Conservation (phyloP, 2,797 vertebrate genomes). For the Poecilia gillii region DNA sequence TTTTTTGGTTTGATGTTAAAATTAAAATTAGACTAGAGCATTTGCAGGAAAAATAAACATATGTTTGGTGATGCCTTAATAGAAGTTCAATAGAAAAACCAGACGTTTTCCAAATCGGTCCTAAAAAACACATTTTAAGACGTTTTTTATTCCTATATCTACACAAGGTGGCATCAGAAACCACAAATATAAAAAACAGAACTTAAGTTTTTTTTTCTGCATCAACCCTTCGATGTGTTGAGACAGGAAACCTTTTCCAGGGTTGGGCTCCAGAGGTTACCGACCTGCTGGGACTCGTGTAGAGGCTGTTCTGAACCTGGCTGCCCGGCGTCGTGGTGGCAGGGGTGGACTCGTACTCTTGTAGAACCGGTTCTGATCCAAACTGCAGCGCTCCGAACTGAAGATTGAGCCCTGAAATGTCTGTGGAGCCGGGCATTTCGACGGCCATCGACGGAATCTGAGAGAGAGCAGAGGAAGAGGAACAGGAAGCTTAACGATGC, state of each 20-base stretch:
- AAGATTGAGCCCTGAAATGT: conserved; percentile 95
- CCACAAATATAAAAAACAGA: not conserved
- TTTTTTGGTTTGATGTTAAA: conserved; percentile 3
- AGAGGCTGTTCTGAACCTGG: conserved; percentile 91
- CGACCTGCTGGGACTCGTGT: conserved; percentile 92
- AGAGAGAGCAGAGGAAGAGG: not conserved
- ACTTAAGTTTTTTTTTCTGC: not conserved
- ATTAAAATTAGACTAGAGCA: not conserved
- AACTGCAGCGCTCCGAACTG: conserved; percentile 98
- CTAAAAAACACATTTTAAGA: not conserved
- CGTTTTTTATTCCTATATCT: not conserved
- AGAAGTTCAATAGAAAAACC: not conserved
- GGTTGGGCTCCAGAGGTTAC: conserved; percentile 3
- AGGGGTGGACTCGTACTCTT: conserved; percentile 89
- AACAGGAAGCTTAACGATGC: not conserved
- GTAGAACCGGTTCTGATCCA: conserved; percentile 93
- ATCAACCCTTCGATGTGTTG: not conserved
- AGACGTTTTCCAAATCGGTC: not conserved
- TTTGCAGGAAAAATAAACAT: not conserved
- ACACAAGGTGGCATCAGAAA: not conserved
- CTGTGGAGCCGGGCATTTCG: conserved; percentile 96
- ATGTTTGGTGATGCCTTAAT: not conserved
- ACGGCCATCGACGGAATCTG: conserved; percentile 96
- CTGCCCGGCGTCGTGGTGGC: conserved; percentile 77
- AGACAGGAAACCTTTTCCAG: not conserved